Evolutionary conservation across 2,797 vertebrate species (phyloP), one percentile per base, ranked within the genome.

Genomic region (Capromys pilorides): DNA sequence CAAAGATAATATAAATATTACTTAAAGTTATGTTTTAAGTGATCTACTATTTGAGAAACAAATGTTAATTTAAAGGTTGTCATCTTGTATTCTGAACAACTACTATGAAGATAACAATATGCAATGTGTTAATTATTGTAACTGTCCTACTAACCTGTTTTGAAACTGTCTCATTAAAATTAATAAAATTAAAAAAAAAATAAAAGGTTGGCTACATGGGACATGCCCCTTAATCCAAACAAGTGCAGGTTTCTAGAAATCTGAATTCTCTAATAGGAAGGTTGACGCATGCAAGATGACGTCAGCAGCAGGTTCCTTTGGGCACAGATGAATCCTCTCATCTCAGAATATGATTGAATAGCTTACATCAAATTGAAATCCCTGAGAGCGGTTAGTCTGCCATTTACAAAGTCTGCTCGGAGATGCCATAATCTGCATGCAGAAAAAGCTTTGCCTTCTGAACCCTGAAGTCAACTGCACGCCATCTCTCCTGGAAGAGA

Each of bases 281-380:
- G 14, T 45, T 28, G n/a, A 90, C 49, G 71, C 86, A 41, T 2
- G 66, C 66, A 94, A n/a, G 71, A 66, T n/a, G 71, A 83, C 66
- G 66, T 57, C 41, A 57, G 33, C 31, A 87, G 75, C 69, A 57
- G 31, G n/a, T 91, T 96, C 62, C 81, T 71, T 62, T 80, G 11
- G 75, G 67, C 57, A 59, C 22, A 84, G 51, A 87, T 36, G 54
- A 81, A 36, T 31, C 54, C 83, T 93, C 33, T 8, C 21, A 18
- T 77, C 81, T 95, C n/a, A 71, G 77, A 91, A 89, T 85, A 73
- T 28, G 10, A 92, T 88, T 93, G 77, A 87, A 75, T 85, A 90
- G 75, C 6, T 88, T 77, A 80, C 54, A 3, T 51, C 24, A 93
- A 93, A 75, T 5, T 33, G 59, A 91, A 54, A 67, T 94, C 59